Evolutionary conservation across 2,888 invertebrate genomes (phyloP), one percentile per base, ranked within the genome.

Genomic region (Acleris emargana): DNA sequence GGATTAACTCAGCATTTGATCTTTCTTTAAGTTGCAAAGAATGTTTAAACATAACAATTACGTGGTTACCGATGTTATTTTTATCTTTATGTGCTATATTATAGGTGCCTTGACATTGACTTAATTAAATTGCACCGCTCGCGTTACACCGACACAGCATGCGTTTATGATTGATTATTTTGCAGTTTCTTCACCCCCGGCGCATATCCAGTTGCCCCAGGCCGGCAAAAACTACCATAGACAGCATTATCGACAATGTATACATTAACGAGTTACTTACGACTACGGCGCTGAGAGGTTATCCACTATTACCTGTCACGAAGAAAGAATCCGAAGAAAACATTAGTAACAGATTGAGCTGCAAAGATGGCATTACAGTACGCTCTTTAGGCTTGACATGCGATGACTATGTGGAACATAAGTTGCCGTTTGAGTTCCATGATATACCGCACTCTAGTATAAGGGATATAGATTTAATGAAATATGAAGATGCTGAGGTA

Each of bases 371-470:
- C 42, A 74, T 88, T 61, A 77, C 80, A 59, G 69, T 88, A 43
- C 86, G 82, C 70, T 76, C 76, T 7, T 68, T 88, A 25, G 76
- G 79, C 20, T 71, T 89, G 22, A 91, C 86, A 0, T 77, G 79
- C 68, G 91, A 91, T 82, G 91, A 91, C 73, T 91, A 91, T 66
- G 79, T 91, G 67, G 91, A 91, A 71, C 79, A 83, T 71, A 83
- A 75, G 63, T 75, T 78, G 54, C 72, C 75, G 0, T 79, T 77
- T 62, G 71, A 75, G 52, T 79, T 82, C 62, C 79, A 85, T 67
- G 71, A 72, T 58, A 68, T 82, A 49, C 79, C 83, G 28, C 81
- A 76, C 63, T 82, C 79, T 64, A 87, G 82, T 70, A 79, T 88
- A 72, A 84, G 78, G 78, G 79, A 82, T 71, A 79, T 89, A 72